Conservation (phyloP, 2,797 vertebrate genomes). For the Artibeus lituratus region DNA sequence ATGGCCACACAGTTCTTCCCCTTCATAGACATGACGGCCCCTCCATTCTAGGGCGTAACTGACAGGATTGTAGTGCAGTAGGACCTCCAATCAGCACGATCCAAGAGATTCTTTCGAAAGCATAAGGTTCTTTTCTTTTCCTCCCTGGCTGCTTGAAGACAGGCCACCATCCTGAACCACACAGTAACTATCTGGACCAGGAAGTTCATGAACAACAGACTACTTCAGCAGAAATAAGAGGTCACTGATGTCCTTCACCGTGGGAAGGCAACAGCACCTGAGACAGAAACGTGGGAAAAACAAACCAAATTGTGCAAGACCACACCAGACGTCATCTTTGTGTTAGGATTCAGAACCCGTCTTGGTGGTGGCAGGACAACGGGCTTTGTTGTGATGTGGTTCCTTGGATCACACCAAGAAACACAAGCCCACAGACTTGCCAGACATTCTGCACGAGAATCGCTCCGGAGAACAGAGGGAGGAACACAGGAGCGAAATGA, state of each 20-base stretch:
- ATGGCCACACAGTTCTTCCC: constrained; percentile 96
- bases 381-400: not conserved
- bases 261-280: not conserved
- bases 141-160: not conserved
- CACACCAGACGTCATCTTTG: not conserved
- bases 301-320: not conserved
- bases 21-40: constrained; percentile 97
- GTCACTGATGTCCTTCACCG: not conserved
- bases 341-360: not conserved
- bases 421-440: not conserved
- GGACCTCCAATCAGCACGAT: not conserved
- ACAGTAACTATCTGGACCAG: not conserved
- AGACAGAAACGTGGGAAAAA: not conserved
- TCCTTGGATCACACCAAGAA: not conserved
- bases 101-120: not conserved
- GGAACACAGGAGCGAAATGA: not conserved
- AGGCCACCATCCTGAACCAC: not conserved
- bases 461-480: not conserved
- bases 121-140: not conserved
- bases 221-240: not conserved
- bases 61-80: constrained; percentile 80
- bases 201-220: not conserved
- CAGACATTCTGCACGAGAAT: not conserved
- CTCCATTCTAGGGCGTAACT: constrained; percentile 98
- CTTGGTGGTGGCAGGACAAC: not conserved